These are phyloP conservation scores for Synanceia verrucosa DNA, from an alignment of 2,797 vertebrate genomes.

Conservation along the genomic window DNA sequence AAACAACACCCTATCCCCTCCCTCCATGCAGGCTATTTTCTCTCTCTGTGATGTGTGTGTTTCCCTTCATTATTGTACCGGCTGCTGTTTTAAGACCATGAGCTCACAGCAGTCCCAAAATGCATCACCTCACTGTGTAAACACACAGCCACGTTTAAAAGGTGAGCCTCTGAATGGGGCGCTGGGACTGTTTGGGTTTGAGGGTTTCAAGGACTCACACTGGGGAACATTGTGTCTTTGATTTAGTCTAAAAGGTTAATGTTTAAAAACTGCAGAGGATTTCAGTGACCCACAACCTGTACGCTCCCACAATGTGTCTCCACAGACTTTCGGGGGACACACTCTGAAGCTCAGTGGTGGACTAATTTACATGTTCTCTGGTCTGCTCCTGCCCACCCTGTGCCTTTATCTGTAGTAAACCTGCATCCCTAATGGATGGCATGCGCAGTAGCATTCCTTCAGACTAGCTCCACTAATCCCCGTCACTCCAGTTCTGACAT, in stretches of 20 bases:
- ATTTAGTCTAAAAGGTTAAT: constrained; percentile 25
- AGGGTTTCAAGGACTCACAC: constrained; percentile 12
- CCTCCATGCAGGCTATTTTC: constrained; percentile 18
- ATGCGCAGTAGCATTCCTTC: constrained; percentile 57
- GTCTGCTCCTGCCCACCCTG: background rate
- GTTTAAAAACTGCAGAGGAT: background rate
- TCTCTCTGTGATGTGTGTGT: constrained; percentile 17
- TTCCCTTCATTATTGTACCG: constrained; percentile 53
- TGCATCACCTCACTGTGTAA: constrained; percentile 63
- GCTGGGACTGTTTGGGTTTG: constrained; percentile 34
- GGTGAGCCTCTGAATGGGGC: constrained; percentile 28
- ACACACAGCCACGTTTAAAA: constrained; percentile 52
- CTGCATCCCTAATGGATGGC: constrained; percentile 36
- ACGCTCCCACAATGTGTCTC: background rate
- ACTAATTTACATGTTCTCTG: background rate
- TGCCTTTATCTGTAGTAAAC: constrained; percentile 43
- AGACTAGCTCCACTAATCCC: constrained; percentile 62
- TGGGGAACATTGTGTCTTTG: background rate
- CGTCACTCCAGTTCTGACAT: constrained; percentile 62
- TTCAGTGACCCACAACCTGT: background rate
- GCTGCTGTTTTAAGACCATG: constrained; percentile 63
- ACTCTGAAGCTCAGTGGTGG: background rate
- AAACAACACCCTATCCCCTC: constrained; percentile 1
- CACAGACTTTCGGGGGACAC: background rate
- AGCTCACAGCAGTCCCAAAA: constrained; percentile 64